Base-by-base conservation (phyloP, 2,888 invertebrate genomes). In the Metellina segmentata region DNA sequence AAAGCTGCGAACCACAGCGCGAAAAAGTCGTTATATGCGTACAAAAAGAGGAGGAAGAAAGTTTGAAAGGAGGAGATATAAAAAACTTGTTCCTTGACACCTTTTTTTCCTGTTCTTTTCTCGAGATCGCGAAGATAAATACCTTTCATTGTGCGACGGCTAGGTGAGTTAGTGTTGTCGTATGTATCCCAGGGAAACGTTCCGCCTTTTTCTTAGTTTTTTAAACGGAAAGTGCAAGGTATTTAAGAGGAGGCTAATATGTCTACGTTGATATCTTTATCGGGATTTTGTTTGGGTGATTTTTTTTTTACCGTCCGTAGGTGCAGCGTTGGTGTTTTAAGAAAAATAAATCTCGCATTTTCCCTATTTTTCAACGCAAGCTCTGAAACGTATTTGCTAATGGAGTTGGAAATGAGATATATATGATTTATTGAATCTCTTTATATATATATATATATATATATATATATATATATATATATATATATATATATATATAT, bases 91-190 rank as follows among this genome's bases (percentile, higher is more conserved):
- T 81, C 74, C 81, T 90, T 81, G 81, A 85, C 90, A 81, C 85
- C 75, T 85, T 85, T 85, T 82, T 81, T 74, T 20, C 34, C 34
- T 34, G 34, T 34, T 34, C 34, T 72, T 48, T 72, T 71, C 70
- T 86, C 69, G n/a, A 61, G 20, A 72, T 72, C 16, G 34, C n/a
- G 16, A 85, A 81, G 90, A 90, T 81, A 90, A 85, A 90, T 90
- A 81, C 48, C 81, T 51, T 20, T 72, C 20, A 85, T 89, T 89
- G 89, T 85, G 72, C 53, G 74, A 20, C 61, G 19, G 74, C 70
- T 81, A 74, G 89, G 90, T 86, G 85, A 90, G 81, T 85, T 85
- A 85, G 90, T 90, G 90, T 81, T 77, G 81, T 81, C 90, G 85
- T 81, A 85, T 90, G 61, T 75, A 51, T 70, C 52, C 78, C 16